phyloP scores from a whole-genome alignment of 2,888 invertebrate genomes.

The Bombylius major region DNA sequence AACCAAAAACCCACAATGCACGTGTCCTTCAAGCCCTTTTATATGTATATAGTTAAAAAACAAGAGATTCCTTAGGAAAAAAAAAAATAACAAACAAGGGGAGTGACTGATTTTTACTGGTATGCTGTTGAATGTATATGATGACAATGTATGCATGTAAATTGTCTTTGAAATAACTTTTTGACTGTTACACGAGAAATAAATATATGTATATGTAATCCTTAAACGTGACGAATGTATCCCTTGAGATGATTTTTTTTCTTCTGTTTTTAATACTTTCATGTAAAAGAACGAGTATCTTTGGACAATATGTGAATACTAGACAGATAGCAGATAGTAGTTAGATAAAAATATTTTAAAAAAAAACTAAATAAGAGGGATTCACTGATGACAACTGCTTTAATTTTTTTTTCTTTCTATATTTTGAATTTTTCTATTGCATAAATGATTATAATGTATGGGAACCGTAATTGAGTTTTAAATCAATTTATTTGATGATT shows the following conservation, averaged over 20 bases:
- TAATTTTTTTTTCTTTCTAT: not conserved
- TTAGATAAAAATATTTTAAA: no score
- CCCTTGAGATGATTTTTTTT: constrained; percentile 25
- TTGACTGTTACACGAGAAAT: constrained; percentile 4
- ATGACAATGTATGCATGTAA: not conserved
- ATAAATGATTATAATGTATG: constrained; percentile 4
- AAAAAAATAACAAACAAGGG: not conserved
- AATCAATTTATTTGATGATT: constrained; percentile 31
- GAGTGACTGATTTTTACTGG: not conserved
- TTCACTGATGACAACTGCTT: not conserved
- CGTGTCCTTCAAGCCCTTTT: no score
- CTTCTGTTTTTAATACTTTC: no score
- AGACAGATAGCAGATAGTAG: not conserved
- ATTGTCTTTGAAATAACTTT: constrained; percentile 6
- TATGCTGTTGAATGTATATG: not conserved
- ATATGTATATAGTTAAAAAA: no score
- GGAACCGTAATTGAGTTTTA: constrained; percentile 35
- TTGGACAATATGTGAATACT: no score
- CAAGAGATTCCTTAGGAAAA: not conserved
- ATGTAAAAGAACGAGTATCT: no score
- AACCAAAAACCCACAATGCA: no score
- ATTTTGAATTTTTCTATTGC: no score
- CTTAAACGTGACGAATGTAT: constrained; percentile 33
- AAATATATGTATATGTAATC: constrained; percentile 5
- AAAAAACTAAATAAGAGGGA: no score